Percentiles rank a stretch among this genome's conserved stretches.
phyloP scores from a whole-genome alignment of 92 coral and sea anemone genomes.

The Porites lobata region DNA sequence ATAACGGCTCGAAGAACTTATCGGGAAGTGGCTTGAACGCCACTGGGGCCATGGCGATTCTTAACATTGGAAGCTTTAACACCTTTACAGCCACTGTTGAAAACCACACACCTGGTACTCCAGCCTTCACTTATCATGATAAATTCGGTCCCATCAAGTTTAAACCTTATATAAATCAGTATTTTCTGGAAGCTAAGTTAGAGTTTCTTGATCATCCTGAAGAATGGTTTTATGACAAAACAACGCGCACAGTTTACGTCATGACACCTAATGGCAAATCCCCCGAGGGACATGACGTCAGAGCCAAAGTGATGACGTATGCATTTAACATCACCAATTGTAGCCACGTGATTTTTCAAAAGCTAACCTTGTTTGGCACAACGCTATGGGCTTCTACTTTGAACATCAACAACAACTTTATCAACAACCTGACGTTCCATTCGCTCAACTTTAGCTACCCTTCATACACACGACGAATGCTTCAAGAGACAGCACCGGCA shows the following conservation, averaged over 20 bases:
- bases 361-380: conserved; percentile 82
- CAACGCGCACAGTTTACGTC: conserved; percentile 38
- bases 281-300: conserved; percentile 32
- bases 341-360: conserved; percentile 53
- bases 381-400: conserved; percentile 59
- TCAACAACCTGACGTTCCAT: conserved; percentile 60
- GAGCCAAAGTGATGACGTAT: conserved; percentile 40
- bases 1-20: conserved; percentile 70
- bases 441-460: conserved; percentile 78
- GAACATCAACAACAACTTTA: conserved; percentile 7
- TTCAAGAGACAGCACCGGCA: conserved; percentile 67
- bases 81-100: conserved; percentile 77
- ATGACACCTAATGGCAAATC: conserved; percentile 60
- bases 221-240: conserved; percentile 69
- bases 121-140: conserved; percentile 54
- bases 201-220: conserved; percentile 71
- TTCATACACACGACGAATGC: conserved; percentile 84
- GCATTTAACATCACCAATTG: conserved; percentile 74
- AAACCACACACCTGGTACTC: conserved; percentile 60
- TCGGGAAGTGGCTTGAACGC: conserved; percentile 86
- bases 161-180: conserved; percentile 67
- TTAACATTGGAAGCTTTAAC: conserved; percentile 84
- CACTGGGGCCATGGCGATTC: conserved; percentile 82
- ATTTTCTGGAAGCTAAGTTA: conserved; percentile 73
- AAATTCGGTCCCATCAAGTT: conserved; percentile 65